Conservation (phyloP, 2,888 invertebrate species). For the Desoria tigrina region DNA sequence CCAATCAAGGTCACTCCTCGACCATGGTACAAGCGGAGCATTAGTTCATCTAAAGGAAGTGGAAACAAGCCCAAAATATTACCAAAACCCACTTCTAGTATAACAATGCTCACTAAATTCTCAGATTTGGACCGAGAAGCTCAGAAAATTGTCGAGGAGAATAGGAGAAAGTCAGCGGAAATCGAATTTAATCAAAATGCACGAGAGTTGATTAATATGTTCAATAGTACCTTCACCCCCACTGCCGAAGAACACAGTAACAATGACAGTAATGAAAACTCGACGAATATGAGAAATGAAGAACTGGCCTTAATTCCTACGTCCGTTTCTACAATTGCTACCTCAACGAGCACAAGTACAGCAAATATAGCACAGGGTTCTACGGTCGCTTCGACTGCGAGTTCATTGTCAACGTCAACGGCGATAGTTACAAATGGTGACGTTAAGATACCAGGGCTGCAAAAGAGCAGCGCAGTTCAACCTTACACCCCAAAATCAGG, state of each 20-base stretch:
- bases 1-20: conserved; percentile 59
- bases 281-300: neutral
- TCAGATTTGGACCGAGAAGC: conserved; percentile 79
- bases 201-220: conserved; percentile 62
- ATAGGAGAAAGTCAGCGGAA: conserved; percentile 47
- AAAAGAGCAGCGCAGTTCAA: too few species aligned
- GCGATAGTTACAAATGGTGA: too few species aligned
- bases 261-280: neutral
- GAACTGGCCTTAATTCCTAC: neutral
- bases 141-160: conserved; percentile 65
- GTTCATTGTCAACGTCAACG: neutral
- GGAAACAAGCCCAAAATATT: conserved; percentile 45
- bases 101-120: conserved; percentile 49
- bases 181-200: conserved; percentile 45
- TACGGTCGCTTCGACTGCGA: neutral
- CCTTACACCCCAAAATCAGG: too few species aligned
- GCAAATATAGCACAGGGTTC: neutral
- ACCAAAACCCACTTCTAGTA: conserved; percentile 20
- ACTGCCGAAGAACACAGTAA: conserved; percentile 14
- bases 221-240: conserved; percentile 60
- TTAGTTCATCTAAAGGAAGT: conserved; percentile 54
- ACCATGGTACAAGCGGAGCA: conserved; percentile 68
- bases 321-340: neutral
- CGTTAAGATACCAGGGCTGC: too few species aligned
- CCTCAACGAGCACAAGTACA: neutral